phyloP scores from a whole-genome alignment of 2,113 vertebrate genomes.

The Cyanoramphus novaezelandiae region DNA sequence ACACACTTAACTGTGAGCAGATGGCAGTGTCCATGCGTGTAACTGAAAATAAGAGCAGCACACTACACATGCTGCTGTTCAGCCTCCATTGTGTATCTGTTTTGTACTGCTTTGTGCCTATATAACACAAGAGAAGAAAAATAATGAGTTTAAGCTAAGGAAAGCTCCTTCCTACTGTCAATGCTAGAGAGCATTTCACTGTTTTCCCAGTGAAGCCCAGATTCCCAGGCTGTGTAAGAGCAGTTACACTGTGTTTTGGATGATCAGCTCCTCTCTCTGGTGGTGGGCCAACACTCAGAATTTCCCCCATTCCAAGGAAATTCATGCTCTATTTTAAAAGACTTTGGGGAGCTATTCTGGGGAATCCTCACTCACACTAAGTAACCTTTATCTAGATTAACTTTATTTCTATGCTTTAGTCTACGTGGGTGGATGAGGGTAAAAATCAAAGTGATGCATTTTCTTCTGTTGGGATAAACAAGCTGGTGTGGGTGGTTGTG shows the following conservation, averaged over 20 bases:
- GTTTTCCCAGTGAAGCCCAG: neutral
- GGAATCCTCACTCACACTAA: neutral
- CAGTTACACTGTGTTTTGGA: neutral
- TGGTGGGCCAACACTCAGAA: neutral
- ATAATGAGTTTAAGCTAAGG: neutral
- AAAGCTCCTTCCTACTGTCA: neutral
- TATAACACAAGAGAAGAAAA: neutral
- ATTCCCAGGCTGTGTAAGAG: neutral
- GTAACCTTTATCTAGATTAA: slow-evolving; percentile 19
- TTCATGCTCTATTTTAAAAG: neutral
- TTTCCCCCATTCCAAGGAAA: neutral
- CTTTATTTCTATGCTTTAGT: neutral
- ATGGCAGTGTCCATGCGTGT: fast-evolving
- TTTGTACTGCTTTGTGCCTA: neutral
- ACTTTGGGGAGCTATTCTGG: neutral
- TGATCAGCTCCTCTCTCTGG: neutral
- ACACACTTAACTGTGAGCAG: neutral
- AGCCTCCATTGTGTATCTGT: neutral
- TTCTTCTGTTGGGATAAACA: slow-evolving; percentile 47
- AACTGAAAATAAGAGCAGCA: neutral
- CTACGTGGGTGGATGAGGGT: neutral
- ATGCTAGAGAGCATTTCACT: neutral
- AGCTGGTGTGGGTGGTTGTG: neutral
- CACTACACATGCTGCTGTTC: neutral
- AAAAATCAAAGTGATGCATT: slow-evolving; percentile 32